A percentile compares a stretch with the other conserved stretches of the same genome.
Evolutionary conservation across 2,888 invertebrate species (phyloP).

Genomic region (Ashinkailepas kermadecensis): DNA sequence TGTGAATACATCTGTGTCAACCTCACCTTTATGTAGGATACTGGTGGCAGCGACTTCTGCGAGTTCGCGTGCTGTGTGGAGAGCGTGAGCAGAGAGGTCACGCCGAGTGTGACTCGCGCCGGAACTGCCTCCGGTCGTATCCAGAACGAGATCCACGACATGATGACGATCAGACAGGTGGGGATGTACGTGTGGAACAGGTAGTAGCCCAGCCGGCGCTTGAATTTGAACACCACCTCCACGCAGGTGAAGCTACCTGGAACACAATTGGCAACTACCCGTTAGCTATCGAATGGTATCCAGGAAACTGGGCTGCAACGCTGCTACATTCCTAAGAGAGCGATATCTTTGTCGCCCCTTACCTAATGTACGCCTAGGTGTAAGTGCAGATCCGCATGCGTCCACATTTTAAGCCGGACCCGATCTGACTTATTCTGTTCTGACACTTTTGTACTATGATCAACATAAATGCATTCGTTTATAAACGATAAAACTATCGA

Average conservation of each 20-base stretch:
- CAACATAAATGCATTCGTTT: no score
- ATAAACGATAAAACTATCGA: no score
- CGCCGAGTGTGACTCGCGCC: constrained; percentile 45
- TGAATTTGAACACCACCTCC: constrained; percentile 81
- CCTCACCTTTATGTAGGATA: constrained; percentile 44
- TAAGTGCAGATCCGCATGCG: no score
- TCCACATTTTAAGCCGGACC: no score
- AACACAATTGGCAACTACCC: constrained; percentile 32
- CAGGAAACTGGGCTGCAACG: no score
- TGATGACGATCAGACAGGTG: constrained; percentile 89
- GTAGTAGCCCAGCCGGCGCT: constrained; percentile 81
- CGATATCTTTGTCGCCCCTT: no score
- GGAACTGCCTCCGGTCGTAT: constrained; percentile 43
- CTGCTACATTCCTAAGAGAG: no score
- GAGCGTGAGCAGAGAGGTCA: constrained; percentile 41
- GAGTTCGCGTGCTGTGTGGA: constrained; percentile 42
- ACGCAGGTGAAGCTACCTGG: constrained; percentile 84
- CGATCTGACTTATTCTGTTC: no score
- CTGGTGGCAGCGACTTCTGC: constrained; percentile 43
- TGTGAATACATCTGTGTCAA: no score
- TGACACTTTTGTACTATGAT: no score
- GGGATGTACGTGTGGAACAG: constrained; percentile 90
- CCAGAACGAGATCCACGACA: constrained; percentile 56
- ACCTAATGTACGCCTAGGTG: no score
- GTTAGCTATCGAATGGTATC: no score